Percentiles rank a stretch among this genome's conserved stretches.
phyloP scores from a whole-genome alignment of 2,797 vertebrate genomes.

The Pipistrellus nathusii region DNA sequence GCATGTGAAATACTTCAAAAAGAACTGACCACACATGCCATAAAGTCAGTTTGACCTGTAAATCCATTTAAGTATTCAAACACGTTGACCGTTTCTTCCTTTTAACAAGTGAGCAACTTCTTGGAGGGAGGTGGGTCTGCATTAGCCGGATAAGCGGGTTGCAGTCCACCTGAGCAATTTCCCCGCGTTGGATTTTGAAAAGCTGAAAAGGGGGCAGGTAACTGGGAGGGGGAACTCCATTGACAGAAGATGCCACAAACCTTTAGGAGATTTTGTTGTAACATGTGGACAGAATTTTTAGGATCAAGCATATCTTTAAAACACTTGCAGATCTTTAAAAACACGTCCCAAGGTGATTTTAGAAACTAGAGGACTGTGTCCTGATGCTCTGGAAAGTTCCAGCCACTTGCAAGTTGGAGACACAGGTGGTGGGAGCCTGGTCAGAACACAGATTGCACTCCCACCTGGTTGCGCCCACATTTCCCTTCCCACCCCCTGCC shows the following conservation, averaged over 20 bases:
- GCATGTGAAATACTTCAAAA: background rate
- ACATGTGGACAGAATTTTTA: background rate
- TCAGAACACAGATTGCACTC: background rate
- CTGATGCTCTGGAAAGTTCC: background rate
- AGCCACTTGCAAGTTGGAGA: background rate
- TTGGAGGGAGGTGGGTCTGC: background rate
- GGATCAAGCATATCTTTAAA: background rate
- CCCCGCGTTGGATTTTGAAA: background rate
- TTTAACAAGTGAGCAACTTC: background rate
- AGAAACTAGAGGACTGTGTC: background rate
- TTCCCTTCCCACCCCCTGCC: too few relatives aligned
- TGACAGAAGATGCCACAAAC: background rate
- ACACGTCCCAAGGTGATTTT: background rate
- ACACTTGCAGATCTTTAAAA: background rate
- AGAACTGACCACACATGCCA: background rate
- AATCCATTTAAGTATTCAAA: background rate
- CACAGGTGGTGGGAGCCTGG: fast-evolving
- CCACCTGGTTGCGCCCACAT: background rate
- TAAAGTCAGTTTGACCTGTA: background rate
- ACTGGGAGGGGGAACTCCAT: background rate
- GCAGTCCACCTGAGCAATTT: background rate
- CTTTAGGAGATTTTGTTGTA: background rate
- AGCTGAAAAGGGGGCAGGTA: too few relatives aligned
- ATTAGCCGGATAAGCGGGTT: background rate
- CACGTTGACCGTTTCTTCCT: background rate